phyloP scores from a whole-genome alignment of 2,113 vertebrate genomes.

The Rhinopithecus roxellana region DNA sequence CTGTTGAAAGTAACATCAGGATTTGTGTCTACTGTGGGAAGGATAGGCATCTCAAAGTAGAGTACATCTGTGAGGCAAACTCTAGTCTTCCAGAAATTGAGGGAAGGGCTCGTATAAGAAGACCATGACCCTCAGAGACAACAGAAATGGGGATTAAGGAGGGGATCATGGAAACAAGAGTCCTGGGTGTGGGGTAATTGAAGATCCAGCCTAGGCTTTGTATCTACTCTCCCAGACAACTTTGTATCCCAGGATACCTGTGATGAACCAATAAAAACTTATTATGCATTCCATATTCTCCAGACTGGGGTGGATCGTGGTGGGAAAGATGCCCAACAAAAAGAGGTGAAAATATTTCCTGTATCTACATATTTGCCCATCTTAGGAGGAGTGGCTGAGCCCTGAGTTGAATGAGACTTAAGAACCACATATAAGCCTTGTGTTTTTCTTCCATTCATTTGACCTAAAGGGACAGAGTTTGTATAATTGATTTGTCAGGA shows the following conservation, averaged over 20 bases:
- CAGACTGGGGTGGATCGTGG: neutral
- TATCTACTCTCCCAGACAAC: neutral
- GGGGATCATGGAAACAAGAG: neutral
- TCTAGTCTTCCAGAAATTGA: neutral
- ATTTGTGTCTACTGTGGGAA: neutral
- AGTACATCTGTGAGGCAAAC: neutral
- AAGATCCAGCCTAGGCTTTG: neutral
- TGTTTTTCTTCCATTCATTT: neutral
- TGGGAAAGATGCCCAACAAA: neutral
- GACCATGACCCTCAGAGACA: neutral
- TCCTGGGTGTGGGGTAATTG: neutral
- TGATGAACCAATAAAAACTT: neutral
- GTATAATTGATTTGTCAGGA: constrained; percentile 41
- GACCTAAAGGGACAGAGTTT: neutral
- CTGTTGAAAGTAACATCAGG: neutral
- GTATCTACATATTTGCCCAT: neutral
- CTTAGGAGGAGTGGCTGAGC: neutral
- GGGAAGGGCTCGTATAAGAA: neutral
- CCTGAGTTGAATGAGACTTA: neutral
- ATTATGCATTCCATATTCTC: neutral
- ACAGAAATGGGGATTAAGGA: neutral
- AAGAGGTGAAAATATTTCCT: neutral
- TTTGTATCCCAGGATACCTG: neutral
- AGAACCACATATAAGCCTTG: neutral
- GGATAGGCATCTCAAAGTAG: neutral